phyloP scores from a whole-genome alignment of 2,888 invertebrate genomes.

The Sepiola atlantica region DNA sequence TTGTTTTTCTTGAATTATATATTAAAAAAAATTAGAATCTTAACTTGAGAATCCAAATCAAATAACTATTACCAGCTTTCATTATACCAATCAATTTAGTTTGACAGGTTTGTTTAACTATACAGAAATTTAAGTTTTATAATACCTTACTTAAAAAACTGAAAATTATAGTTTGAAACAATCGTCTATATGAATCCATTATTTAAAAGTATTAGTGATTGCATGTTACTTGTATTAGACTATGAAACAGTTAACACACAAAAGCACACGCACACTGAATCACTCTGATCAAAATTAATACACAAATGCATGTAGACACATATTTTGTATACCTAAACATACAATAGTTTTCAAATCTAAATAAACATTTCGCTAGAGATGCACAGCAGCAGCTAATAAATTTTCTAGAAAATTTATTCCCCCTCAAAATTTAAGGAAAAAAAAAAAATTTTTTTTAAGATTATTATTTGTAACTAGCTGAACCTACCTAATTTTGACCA shows the following conservation, averaged over 20 bases:
- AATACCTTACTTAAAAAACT: neutral
- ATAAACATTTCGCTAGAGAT: neutral
- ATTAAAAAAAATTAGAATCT: neutral
- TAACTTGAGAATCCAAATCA: neutral
- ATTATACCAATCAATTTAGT: neutral
- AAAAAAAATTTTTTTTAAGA: neutral
- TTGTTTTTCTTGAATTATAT: too few relatives aligned
- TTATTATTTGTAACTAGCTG: too few relatives aligned
- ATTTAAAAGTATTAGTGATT: neutral
- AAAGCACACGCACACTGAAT: neutral
- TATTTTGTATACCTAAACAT: neutral
- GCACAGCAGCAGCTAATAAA: neutral
- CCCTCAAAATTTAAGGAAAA: neutral
- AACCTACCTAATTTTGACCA: too few relatives aligned
- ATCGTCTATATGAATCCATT: neutral
- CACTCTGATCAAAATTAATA: neutral
- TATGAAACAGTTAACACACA: neutral
- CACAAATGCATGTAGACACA: neutral
- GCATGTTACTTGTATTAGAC: neutral
- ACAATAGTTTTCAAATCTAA: conserved; percentile 8
- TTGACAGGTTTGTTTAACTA: neutral
- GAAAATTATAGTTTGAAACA: neutral
- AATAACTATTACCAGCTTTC: neutral
- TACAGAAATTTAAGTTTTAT: neutral
- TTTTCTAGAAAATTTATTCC: neutral